Percentiles rank a stretch among this genome's conserved stretches.
Evolutionary conservation across 2,888 invertebrate genomes (phyloP).

Genomic region (Scaptomyza cyrtandrae): DNA sequence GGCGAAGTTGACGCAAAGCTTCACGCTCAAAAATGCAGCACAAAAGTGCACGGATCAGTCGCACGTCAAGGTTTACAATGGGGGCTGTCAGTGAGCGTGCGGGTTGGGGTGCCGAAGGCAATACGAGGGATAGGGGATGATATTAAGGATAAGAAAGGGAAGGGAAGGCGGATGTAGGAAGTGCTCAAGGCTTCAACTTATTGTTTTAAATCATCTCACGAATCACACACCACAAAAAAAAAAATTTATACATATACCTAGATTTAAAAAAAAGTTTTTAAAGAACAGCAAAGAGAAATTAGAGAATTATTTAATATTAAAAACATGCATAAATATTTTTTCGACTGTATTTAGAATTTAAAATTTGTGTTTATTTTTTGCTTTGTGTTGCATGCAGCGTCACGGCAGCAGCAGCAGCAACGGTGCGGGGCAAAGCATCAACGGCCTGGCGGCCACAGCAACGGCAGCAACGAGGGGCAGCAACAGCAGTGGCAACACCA

Average conservation of each 20-base stretch:
- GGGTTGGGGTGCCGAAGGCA: too few species aligned
- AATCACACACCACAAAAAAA: too few species aligned
- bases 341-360: neutral
- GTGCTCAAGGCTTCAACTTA: too few species aligned
- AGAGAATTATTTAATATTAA: too few species aligned
- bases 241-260: too few species aligned
- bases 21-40: constrained; percentile 79
- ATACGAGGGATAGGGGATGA: constrained; percentile 17
- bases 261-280: too few species aligned
- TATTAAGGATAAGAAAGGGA: neutral
- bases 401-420: constrained; percentile 73
- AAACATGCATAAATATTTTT: neutral
- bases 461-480: constrained; percentile 64
- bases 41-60: constrained; percentile 72
- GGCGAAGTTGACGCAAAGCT: constrained; percentile 81
- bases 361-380: neutral
- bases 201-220: too few species aligned
- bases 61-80: constrained; percentile 61
- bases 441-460: constrained; percentile 68
- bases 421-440: constrained; percentile 16
- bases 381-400: constrained; percentile 57
- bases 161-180: too few species aligned
- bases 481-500: constrained; percentile 58
- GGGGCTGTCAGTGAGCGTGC: neutral
- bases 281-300: too few species aligned